phyloP scores from a whole-genome alignment of 2,888 invertebrate species.

The Cheilosia urbana region DNA sequence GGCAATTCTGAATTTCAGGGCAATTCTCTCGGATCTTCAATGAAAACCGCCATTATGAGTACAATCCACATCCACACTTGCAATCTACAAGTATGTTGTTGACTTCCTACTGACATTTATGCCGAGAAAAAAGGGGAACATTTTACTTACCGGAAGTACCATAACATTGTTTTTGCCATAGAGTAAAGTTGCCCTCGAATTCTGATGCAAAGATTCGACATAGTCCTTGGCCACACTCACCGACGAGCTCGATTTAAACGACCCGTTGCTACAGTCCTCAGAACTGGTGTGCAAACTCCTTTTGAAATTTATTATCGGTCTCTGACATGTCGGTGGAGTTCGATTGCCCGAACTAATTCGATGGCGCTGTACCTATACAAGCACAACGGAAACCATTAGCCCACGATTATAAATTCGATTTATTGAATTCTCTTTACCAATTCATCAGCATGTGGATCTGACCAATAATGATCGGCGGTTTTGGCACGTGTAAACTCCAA shows the following conservation, averaged over 20 bases:
- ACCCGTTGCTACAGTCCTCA: constrained; percentile 86
- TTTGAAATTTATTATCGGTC: constrained; percentile 89
- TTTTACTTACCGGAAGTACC: constrained; percentile 90
- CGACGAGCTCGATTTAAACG: constrained; percentile 82
- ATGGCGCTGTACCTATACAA: constrained; percentile 84
- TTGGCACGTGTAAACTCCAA: constrained; percentile 95
- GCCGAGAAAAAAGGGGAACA: neutral
- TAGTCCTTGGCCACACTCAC: constrained; percentile 91
- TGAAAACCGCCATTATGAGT: too few species aligned
- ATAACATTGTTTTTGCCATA: constrained; percentile 97
- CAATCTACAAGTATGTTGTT: too few species aligned
- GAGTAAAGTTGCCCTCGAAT: constrained; percentile 93
- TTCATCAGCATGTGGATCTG: constrained; percentile 97
- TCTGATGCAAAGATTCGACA: constrained; percentile 97
- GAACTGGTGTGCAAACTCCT: constrained; percentile 91
- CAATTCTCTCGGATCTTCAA: too few species aligned
- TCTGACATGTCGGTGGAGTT: constrained; percentile 89
- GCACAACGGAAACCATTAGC: neutral
- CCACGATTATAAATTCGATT: neutral
- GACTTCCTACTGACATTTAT: neutral
- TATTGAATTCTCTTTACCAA: constrained; percentile 85
- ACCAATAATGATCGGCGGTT: constrained; percentile 95
- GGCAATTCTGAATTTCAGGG: too few species aligned
- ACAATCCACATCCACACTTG: too few species aligned
- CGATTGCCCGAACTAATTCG: constrained; percentile 92